Evolutionary conservation across 2,797 vertebrate genomes (phyloP).

Genomic region (Streptopelia turtur): DNA sequence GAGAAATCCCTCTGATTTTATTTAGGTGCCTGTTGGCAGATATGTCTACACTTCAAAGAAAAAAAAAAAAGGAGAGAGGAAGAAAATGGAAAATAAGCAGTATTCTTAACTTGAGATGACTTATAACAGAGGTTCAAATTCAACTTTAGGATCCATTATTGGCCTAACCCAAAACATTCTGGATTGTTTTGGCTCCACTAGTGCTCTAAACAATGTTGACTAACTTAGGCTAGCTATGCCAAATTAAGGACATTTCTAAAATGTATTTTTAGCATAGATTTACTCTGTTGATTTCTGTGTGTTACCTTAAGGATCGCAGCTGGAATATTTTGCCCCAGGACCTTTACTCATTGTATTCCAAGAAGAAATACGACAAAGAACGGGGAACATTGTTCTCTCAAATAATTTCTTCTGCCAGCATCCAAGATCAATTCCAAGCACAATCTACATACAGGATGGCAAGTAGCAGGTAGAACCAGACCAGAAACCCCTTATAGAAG

Average conservation of each 20-base stretch:
- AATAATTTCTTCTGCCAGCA: background rate
- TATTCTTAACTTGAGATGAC: conserved; percentile 15
- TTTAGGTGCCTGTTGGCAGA: conserved; percentile 51
- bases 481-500: background rate
- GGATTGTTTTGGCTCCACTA: background rate
- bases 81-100: conserved; percentile 46
- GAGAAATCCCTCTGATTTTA: conserved; percentile 35
- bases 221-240: background rate
- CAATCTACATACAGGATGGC: background rate
- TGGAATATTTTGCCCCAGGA: background rate
- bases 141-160: background rate
- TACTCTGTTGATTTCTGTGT: background rate
- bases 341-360: background rate
- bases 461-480: background rate
- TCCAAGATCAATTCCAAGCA: background rate
- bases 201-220: background rate
- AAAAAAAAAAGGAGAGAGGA: background rate
- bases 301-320: background rate
- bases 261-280: background rate
- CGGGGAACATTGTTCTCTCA: background rate
- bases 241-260: background rate
- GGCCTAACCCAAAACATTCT: background rate
- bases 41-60: conserved; percentile 16
- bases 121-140: conserved; percentile 29
- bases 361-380: background rate